Conservation (phyloP, 2,113 vertebrate species). For the Nanorana parkeri region DNA sequence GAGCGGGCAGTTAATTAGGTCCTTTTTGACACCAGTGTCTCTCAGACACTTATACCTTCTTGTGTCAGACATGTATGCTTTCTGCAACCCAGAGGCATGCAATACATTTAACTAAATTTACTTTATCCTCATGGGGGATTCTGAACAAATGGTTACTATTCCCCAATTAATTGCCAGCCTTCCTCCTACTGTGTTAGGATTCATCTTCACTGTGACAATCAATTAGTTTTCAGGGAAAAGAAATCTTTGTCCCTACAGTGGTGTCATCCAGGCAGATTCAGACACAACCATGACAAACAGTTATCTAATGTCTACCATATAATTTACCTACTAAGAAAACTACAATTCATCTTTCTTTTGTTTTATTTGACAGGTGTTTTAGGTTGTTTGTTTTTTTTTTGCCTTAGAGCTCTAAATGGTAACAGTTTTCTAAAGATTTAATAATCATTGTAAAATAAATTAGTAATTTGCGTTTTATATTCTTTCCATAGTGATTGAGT, state of each 20-base stretch:
- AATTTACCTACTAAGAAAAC: too few relatives aligned
- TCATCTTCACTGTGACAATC: constrained; percentile 16
- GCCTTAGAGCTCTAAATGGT: too few relatives aligned
- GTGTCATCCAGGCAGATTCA: background rate
- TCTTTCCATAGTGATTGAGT: too few relatives aligned
- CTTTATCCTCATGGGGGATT: background rate
- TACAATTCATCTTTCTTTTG: too few relatives aligned
- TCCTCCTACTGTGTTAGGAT: background rate
- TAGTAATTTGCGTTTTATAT: too few relatives aligned
- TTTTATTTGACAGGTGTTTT: too few relatives aligned
- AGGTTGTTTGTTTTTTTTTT: too few relatives aligned
- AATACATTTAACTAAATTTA: constrained; percentile 19
- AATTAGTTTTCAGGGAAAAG: background rate
- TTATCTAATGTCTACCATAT: too few relatives aligned
- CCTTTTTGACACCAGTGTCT: background rate
- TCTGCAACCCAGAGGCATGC: background rate
- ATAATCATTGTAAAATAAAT: too few relatives aligned
- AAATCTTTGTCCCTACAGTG: background rate
- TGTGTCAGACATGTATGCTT: background rate
- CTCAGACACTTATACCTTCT: constrained; percentile 1
- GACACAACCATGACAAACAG: background rate
- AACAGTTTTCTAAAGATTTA: too few relatives aligned
- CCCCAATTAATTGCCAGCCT: background rate
- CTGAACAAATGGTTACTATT: constrained; percentile 3
- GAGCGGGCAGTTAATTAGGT: background rate